Conservation (phyloP, 2,113 vertebrate species). For the Mola mola region DNA sequence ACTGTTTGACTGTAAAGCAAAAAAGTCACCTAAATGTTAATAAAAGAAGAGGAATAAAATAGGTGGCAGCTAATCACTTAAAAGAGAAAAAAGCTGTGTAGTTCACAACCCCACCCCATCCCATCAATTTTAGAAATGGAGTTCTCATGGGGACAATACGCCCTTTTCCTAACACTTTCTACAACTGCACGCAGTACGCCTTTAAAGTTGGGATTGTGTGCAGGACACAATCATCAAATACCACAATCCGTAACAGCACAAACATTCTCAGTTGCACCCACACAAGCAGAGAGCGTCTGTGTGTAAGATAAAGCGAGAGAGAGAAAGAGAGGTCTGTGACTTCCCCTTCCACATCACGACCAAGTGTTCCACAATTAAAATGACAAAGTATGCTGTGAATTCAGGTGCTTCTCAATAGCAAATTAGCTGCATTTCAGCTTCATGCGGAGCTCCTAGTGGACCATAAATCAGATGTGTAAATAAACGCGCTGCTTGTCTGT, state of each 20-base stretch:
- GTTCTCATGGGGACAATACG: no score
- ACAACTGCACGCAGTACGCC: no score
- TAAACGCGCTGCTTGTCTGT: constrained; percentile 23
- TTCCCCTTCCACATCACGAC: constrained; percentile 33
- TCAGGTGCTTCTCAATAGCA: constrained; percentile 5
- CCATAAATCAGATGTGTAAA: constrained; percentile 50
- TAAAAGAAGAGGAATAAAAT: no score
- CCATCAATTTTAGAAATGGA: no score
- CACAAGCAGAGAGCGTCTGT: constrained; percentile 1
- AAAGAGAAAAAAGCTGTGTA: no score
- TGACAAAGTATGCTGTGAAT: constrained; percentile 33
- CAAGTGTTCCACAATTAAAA: constrained; percentile 25
- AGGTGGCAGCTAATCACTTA: no score
- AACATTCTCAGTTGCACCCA: constrained; percentile 33
- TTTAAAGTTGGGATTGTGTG: background rate
- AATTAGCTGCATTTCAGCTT: no score
- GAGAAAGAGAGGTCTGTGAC: constrained; percentile 10
- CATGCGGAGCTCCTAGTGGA: background rate
- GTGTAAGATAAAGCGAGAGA: background rate
- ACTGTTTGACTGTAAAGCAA: no score
- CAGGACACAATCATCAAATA: constrained; percentile 21
- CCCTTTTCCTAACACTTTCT: background rate
- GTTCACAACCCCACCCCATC: no score
- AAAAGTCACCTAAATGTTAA: no score
- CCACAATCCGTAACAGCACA: constrained; percentile 16